Percentiles rank a stretch among this genome's conserved stretches.
phyloP scores from a whole-genome alignment of 2,888 invertebrate species.

The Lypha dubia region DNA sequence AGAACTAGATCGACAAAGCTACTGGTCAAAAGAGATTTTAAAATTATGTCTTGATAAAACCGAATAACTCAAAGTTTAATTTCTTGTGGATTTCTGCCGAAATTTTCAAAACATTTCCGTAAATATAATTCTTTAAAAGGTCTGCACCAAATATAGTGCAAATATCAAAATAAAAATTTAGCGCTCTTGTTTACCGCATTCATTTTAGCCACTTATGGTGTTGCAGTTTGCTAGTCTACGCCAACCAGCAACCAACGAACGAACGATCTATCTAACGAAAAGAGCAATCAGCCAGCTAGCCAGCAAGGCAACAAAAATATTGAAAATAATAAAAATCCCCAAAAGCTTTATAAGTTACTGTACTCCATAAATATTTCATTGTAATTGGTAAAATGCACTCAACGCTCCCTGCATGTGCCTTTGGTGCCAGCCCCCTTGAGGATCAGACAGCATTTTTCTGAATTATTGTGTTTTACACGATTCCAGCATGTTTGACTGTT shows the following conservation, averaged over 20 bases:
- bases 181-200: slow-evolving; percentile 69
- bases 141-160: slow-evolving; percentile 5
- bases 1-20: too few species aligned
- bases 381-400: slow-evolving; percentile 45
- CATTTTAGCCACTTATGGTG: slow-evolving; percentile 35
- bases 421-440: not conserved
- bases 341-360: slow-evolving; percentile 54
- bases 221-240: slow-evolving; percentile 33
- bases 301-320: slow-evolving; percentile 30
- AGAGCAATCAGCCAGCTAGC: slow-evolving; percentile 11
- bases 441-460: slow-evolving; percentile 11
- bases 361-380: slow-evolving; percentile 65
- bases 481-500: slow-evolving; percentile 61
- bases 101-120: too few species aligned
- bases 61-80: slow-evolving; percentile 18
- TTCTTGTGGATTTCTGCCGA: slow-evolving; percentile 6
- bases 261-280: slow-evolving; percentile 1
- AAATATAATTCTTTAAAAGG: not conserved
- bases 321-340: slow-evolving; percentile 43
- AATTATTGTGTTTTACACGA: slow-evolving; percentile 68
- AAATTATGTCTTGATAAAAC: too few species aligned
- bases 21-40: too few species aligned
- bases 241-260: slow-evolving; percentile 29
- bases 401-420: not conserved
- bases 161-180: slow-evolving; percentile 28